Conservation (phyloP, 2,888 invertebrate species). For the Rhingia rostrata region DNA sequence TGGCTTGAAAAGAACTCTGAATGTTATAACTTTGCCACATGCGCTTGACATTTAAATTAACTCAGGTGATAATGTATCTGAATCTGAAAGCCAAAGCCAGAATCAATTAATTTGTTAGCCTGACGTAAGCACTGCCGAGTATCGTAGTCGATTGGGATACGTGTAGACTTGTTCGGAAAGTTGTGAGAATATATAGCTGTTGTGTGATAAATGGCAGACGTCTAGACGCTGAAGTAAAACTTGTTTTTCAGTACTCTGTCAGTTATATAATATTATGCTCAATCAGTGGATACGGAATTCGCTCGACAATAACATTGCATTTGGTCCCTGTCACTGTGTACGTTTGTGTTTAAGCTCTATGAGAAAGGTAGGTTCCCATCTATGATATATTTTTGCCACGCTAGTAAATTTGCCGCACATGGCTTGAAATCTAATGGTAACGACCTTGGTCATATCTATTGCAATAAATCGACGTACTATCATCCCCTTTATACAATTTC, state of each 20-base stretch:
- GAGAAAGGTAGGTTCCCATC: no score
- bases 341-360: no score
- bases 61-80: slow-evolving; percentile 27
- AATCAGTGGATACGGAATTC: not conserved
- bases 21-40: slow-evolving; percentile 41
- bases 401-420: no score
- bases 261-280: slow-evolving; percentile 20
- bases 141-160: slow-evolving; percentile 16
- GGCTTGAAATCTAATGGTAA: no score
- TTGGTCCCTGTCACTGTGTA: no score
- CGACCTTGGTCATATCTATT: no score
- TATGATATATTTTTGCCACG: no score
- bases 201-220: slow-evolving; percentile 46
- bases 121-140: slow-evolving; percentile 22
- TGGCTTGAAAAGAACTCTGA: slow-evolving; percentile 9
- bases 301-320: no score
- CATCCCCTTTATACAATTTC: no score
- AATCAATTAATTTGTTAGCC: slow-evolving; percentile 12
- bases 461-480: no score
- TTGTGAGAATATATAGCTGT: slow-evolving; percentile 5
- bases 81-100: not conserved
- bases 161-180: not conserved
- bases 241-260: slow-evolving; percentile 15
- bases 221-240: slow-evolving; percentile 51
- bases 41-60: slow-evolving; percentile 25